Base-by-base conservation (phyloP, 2,797 vertebrate species). In the Balearica regulorum region DNA sequence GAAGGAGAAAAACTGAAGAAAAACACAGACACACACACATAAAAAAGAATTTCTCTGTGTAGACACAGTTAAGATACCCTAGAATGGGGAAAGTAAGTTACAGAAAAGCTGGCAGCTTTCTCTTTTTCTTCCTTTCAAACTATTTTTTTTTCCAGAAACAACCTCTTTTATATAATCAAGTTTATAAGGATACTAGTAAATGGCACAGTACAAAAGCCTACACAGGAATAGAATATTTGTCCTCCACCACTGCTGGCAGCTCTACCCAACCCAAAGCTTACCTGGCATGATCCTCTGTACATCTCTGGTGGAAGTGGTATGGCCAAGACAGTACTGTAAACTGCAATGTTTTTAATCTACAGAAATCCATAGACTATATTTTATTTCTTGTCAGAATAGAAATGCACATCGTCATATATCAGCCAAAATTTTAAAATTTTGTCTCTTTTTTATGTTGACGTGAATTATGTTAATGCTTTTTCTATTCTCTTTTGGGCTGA, bases 271-370 rank as follows among this genome's bases (percentile, higher is more conserved):
- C 10, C 22, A 53, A 71, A 81, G 11, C 1, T 41, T 55, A 44
- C 3, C 28, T 20, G 17, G 10, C 16, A 26, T 0, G 0, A 54
- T 92, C 11, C 3, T 81, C 46, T 55, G 2, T 48, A 26, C 29
- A 44, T 11, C 21, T 46, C 22, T 49, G 11, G 21, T 75, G 29
- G n/a, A 90, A 71, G 35, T 21, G 16, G 11, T 49, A 7, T 39
- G n/a, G 31, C 28, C n/a, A 60, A 61, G 25, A 71, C 15, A 64
- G 28, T 12, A 41, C 16, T 16, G 26, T 51, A 44, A 76, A 20
- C 9, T 2, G 44, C 31, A 68, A 8, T 24, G 9, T 15, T 75
- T 81, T 89, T 62, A 66, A 70, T 33, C 11, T 39, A 41, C 37
- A 93, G 55, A 68, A 81, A 90, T 31, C 10, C 10, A 79, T 25